Conservation (phyloP, 2,113 vertebrate species). For the Percopsis transmontana region DNA sequence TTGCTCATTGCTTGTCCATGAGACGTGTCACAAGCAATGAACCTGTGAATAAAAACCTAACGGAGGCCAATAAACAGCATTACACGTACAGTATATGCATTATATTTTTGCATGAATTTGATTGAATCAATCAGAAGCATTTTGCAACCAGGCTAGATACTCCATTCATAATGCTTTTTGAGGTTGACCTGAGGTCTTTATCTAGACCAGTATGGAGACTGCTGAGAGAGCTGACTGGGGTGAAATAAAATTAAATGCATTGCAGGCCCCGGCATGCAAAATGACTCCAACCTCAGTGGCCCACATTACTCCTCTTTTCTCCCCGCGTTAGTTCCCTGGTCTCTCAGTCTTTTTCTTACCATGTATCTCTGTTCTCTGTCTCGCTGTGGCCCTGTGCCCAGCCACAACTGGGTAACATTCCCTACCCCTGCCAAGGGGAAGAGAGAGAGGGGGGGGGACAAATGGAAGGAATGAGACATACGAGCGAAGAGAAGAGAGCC, state of each 20-base stretch:
- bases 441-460: slow-evolving; percentile 34
- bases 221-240: not conserved
- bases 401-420: slow-evolving; percentile 75
- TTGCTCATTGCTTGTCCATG: no score
- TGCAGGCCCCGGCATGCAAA: not conserved
- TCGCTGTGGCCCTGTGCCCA: slow-evolving; percentile 71
- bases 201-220: not conserved
- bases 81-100: no score
- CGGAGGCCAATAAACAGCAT: no score
- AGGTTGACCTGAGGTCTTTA: no score
- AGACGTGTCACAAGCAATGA: no score
- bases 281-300: not conserved
- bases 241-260: not conserved
- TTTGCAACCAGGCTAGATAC: no score
- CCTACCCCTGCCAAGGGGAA: slow-evolving; percentile 40
- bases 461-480: slow-evolving; percentile 6
- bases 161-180: no score
- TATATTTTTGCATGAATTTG: no score
- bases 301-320: not conserved
- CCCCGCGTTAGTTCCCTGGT: slow-evolving; percentile 4
- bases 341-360: slow-evolving; percentile 30
- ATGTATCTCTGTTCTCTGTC: slow-evolving; percentile 54
- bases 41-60: no score
- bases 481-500: slow-evolving; percentile 21
- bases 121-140: no score